Percentiles rank a stretch among this genome's conserved stretches.
Evolutionary conservation across 2,113 vertebrate genomes (phyloP).

Genomic region (Hypomesus transpacificus): DNA sequence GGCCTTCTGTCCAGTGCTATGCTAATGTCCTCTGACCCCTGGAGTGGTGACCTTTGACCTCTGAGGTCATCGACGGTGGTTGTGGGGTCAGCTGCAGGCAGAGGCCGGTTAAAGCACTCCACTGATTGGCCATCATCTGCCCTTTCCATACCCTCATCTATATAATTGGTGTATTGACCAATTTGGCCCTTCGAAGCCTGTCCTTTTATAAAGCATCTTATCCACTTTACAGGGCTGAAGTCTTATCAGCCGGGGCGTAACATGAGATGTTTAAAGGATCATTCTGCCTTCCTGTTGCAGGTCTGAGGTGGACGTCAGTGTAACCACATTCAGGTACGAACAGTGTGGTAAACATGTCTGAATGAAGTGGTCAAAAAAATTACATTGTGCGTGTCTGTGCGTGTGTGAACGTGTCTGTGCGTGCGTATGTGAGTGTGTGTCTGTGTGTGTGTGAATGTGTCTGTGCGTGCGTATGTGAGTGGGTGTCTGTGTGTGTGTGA

Average conservation of each 20-base stretch:
- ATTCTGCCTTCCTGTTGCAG: too few species aligned
- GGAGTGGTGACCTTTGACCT: conserved; percentile 62
- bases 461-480: not conserved
- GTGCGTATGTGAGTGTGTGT: too few species aligned
- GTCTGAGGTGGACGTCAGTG: too few species aligned
- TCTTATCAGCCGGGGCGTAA: conserved; percentile 8
- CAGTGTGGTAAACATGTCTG: too few species aligned
- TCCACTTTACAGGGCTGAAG: conserved; percentile 32
- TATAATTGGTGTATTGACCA: conserved; percentile 72
- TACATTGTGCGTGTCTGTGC: too few species aligned
- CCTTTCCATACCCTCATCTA: conserved; percentile 66
- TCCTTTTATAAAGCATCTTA: conserved; percentile 48
- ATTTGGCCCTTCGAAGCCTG: conserved; percentile 49
- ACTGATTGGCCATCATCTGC: conserved; percentile 73
- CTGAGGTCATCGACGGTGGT: conserved; percentile 51
- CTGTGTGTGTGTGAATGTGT: not conserved
- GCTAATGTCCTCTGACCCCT: conserved; percentile 58
- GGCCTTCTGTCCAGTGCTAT: conserved; percentile 39
- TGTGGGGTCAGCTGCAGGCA: conserved; percentile 60
- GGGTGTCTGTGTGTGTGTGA: too few species aligned
- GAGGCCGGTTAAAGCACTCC: conserved; percentile 68
- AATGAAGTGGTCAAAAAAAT: too few species aligned
- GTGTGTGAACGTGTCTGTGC: not conserved
- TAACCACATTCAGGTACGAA: too few species aligned
- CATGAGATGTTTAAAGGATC: conserved; percentile 8